Percentiles rank a stretch among this genome's conserved stretches.
phyloP scores from a whole-genome alignment of 2,888 invertebrate species.

The Quadriops clusia region DNA sequence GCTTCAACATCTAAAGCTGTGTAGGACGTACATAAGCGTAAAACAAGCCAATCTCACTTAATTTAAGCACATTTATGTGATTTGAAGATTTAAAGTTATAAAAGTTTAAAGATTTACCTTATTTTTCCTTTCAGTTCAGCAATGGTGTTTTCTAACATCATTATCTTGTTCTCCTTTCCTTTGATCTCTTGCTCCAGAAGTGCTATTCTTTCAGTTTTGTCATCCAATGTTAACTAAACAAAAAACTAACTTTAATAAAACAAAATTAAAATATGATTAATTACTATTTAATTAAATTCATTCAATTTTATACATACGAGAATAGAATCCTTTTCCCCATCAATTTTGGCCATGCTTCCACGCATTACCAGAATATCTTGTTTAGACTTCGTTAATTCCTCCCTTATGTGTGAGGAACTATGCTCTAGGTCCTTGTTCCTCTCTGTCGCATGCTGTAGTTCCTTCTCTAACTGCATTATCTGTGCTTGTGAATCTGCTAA shows the following conservation, averaged over 20 bases:
- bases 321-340: constrained; percentile 59
- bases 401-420: constrained; percentile 33
- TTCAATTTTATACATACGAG: constrained; percentile 35
- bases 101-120: constrained; percentile 30
- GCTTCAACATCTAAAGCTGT: too few relatives aligned
- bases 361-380: constrained; percentile 53
- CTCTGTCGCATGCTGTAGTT: constrained; percentile 48
- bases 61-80: too few relatives aligned
- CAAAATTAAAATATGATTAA: background rate
- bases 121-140: constrained; percentile 46
- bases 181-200: constrained; percentile 53
- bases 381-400: constrained; percentile 48
- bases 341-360: constrained; percentile 49
- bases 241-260: constrained; percentile 7
- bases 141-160: constrained; percentile 43
- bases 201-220: constrained; percentile 57
- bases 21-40: too few relatives aligned
- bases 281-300: background rate
- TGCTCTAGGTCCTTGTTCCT: constrained; percentile 46
- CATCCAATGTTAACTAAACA: constrained; percentile 52
- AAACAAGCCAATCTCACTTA: too few relatives aligned
- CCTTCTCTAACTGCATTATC: constrained; percentile 49
- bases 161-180: constrained; percentile 44
- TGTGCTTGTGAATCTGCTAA: constrained; percentile 58
- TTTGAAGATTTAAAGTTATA: too few relatives aligned